Evolutionary conservation across 1,140 invertebrate genomes (phyloP), one percentile per base, ranked within the genome.

Genomic region (Pogonus chalceus): DNA sequence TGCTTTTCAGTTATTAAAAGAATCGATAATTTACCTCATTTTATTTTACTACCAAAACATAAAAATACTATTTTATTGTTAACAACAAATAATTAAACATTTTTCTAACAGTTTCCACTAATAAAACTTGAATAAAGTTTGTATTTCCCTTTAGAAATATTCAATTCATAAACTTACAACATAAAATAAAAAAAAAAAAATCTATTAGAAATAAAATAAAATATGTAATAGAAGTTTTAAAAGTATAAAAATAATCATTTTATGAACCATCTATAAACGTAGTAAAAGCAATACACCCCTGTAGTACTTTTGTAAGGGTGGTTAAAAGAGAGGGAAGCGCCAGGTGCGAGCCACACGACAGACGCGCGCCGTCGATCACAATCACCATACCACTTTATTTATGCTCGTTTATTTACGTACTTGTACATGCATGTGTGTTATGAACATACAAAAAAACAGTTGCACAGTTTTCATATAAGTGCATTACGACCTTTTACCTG

Each of bases 321-420:
- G 37, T 18, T 4, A 3, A 16, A 43, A 18, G 7, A 16, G 37
- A 18, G 37, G 37, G 18, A 31, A 43, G 37, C 37, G 18, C 37
- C 37, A 43, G 37, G 37, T 43, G 37, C 37, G 4, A 9, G 37
- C 37, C 37, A 43, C 37, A 43, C 37, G 37, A 43, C 37, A 12
- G 37, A 43, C 37, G 37, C 37, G 37, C 9, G 37, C 37, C 37
- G 9, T 18, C n/a, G n/a, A n/a, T n/a, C n/a, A n/a, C n/a, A n/a
- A n/a, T n/a, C n/a, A n/a, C n/a, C n/a, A n/a, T n/a, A n/a, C n/a
- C n/a, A n/a, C n/a, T n/a, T n/a, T n/a, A n/a, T n/a, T n/a, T n/a
- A n/a, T n/a, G n/a, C n/a, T n/a, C n/a, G n/a, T n/a, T n/a, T n/a
- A n/a, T n/a, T n/a, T n/a, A n/a, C n/a, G n/a, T n/a, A n/a, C n/a